Conservation (phyloP, 2,888 invertebrate genomes). For the Synanthedon vespiformis region DNA sequence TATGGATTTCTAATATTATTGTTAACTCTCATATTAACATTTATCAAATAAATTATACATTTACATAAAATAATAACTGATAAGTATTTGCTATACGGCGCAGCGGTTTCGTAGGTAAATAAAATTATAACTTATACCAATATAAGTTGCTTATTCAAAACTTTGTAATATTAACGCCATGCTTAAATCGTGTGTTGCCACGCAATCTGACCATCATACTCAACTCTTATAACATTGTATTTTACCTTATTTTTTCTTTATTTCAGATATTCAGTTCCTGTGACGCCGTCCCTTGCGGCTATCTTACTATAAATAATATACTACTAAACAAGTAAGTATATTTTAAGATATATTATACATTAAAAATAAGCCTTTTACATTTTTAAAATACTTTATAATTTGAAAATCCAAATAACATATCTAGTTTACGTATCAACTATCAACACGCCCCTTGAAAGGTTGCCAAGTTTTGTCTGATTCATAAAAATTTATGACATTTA, state of each 20-base stretch:
- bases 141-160: neutral
- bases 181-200: neutral
- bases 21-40: neutral
- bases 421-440: neutral
- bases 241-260: constrained; percentile 14
- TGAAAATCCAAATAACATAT: too few species aligned
- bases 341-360: too few species aligned
- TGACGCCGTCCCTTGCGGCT: constrained; percentile 49
- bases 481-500: neutral
- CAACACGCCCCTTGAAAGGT: constrained; percentile 2
- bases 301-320: constrained; percentile 13
- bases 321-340: constrained; percentile 39
- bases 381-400: too few species aligned
- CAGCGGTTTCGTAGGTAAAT: too few species aligned
- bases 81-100: too few species aligned
- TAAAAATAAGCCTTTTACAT: too few species aligned
- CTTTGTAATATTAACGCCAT: too few species aligned
- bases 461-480: constrained; percentile 4
- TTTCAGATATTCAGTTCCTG: constrained; percentile 62
- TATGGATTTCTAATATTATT: neutral
- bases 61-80: too few species aligned
- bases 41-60: too few species aligned
- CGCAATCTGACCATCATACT: neutral
- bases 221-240: neutral
- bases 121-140: neutral